phyloP scores from a whole-genome alignment of 1,140 invertebrate species.

The Samia ricini region DNA sequence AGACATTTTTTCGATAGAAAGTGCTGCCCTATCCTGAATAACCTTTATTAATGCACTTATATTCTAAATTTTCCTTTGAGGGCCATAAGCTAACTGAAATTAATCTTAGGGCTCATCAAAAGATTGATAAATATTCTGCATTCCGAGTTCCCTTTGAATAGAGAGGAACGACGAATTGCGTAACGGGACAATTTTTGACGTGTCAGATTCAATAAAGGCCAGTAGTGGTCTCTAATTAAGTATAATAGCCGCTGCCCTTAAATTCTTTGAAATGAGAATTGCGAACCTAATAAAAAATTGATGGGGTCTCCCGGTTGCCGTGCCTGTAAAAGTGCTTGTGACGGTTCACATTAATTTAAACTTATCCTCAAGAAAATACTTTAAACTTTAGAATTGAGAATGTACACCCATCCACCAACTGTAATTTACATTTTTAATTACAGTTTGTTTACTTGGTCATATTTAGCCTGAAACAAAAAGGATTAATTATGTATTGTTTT shows the following conservation, averaged over 20 bases:
- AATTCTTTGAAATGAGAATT: constrained; percentile 44
- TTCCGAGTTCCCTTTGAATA: constrained; percentile 54
- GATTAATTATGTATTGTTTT: constrained; percentile 40
- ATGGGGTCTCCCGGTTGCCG: constrained; percentile 32
- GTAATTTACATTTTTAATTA: constrained; percentile 63
- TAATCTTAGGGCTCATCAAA: constrained; percentile 73
- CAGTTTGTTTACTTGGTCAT: constrained; percentile 43
- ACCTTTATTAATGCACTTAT: constrained; percentile 74
- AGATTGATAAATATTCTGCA: constrained; percentile 60
- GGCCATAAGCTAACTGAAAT: constrained; percentile 58
- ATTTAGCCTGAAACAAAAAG: constrained; percentile 37
- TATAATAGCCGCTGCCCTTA: constrained; percentile 33
- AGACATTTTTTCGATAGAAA: constrained; percentile 61
- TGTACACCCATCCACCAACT: constrained; percentile 26
- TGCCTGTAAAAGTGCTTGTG: constrained; percentile 41
- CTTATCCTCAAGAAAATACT: constrained; percentile 59
- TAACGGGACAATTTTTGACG: constrained; percentile 51
- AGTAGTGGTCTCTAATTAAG: constrained; percentile 49
- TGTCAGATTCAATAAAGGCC: constrained; percentile 52
- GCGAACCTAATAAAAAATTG: constrained; percentile 60
- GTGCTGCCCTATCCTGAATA: constrained; percentile 55
- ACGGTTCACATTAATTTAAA: constrained; percentile 64
- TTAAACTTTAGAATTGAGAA: constrained; percentile 56
- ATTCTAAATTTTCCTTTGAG: constrained; percentile 74
- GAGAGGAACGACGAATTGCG: constrained; percentile 25